Conservation (phyloP, 2,888 invertebrate species). For the Masnerella sp. region DNA sequence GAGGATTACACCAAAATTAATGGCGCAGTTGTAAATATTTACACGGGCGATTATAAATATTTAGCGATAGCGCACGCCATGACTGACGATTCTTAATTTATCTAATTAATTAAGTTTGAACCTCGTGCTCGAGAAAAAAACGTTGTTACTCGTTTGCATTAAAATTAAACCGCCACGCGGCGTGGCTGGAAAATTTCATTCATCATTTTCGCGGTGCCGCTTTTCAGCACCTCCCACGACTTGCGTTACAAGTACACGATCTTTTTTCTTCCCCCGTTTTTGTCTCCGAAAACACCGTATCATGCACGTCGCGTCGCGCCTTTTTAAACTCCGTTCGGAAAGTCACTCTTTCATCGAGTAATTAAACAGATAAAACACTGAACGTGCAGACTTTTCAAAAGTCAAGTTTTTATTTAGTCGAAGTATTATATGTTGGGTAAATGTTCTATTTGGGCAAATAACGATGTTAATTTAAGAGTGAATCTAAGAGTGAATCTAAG, state of each 20-base stretch:
- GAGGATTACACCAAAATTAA: no score
- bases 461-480: no score
- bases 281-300: conserved; percentile 15
- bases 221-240: no score
- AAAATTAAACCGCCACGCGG: conserved; percentile 19
- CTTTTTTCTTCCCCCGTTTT: neutral
- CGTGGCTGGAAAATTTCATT: conserved; percentile 25
- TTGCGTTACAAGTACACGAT: conserved; percentile 13
- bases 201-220: conserved; percentile 18
- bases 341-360: conserved; percentile 25
- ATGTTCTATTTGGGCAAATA: no score
- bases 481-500: no score
- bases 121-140: neutral
- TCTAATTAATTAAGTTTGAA: conserved; percentile 37
- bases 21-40: conserved; percentile 30
- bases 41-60: conserved; percentile 11
- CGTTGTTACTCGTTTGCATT: conserved; percentile 22
- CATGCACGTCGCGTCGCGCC: conserved; percentile 1
- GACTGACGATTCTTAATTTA: conserved; percentile 23
- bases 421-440: no score
- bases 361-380: conserved; percentile 21
- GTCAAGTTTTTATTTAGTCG: neutral
- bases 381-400: neutral
- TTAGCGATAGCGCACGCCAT: conserved; percentile 14
- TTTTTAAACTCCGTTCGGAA: conserved; percentile 9